Evolutionary conservation across 1,140 invertebrate genomes (phyloP).

Genomic region (Hetaerina americana): DNA sequence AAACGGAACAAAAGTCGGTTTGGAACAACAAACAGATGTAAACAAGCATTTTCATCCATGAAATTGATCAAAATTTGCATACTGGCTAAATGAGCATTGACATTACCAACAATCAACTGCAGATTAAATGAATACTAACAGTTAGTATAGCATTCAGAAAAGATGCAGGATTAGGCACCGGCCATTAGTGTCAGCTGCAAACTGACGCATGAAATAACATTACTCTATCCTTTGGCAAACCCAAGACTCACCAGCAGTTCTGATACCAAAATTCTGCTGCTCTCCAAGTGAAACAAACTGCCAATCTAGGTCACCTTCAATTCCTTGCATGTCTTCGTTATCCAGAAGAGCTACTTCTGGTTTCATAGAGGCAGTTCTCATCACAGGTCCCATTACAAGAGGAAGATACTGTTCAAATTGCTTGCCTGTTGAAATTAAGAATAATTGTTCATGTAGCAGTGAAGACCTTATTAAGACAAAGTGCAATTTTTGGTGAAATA

Average conservation of each 20-base stretch:
- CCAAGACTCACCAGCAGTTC: conserved; percentile 55
- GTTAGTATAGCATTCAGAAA: conserved; percentile 2
- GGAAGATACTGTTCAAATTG: conserved; percentile 95
- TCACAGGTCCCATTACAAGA: conserved; percentile 92
- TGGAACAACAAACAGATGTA: too few relatives aligned
- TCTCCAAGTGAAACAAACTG: conserved; percentile 95
- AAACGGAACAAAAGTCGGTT: too few relatives aligned
- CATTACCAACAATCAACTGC: too few relatives aligned
- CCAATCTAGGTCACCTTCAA: conserved; percentile 91
- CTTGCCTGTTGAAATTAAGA: conserved; percentile 48
- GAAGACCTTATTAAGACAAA: too few relatives aligned
- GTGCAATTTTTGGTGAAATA: too few relatives aligned
- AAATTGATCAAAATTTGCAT: too few relatives aligned
- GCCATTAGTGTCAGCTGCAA: too few relatives aligned
- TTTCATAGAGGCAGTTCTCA: conserved; percentile 89
- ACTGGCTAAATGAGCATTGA: too few relatives aligned
- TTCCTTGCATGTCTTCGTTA: conserved; percentile 75
- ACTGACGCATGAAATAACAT: too few relatives aligned
- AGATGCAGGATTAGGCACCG: conserved; percentile 8
- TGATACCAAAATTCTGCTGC: conserved; percentile 86
- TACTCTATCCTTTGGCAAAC: too few relatives aligned
- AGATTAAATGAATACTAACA: background rate
- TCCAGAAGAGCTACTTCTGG: conserved; percentile 94
- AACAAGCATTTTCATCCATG: too few relatives aligned
- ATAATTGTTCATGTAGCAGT: too few relatives aligned